These are phyloP conservation scores for Julus scandinavius DNA, from an alignment of 2,888 invertebrate species.

Conservation along the genomic window DNA sequence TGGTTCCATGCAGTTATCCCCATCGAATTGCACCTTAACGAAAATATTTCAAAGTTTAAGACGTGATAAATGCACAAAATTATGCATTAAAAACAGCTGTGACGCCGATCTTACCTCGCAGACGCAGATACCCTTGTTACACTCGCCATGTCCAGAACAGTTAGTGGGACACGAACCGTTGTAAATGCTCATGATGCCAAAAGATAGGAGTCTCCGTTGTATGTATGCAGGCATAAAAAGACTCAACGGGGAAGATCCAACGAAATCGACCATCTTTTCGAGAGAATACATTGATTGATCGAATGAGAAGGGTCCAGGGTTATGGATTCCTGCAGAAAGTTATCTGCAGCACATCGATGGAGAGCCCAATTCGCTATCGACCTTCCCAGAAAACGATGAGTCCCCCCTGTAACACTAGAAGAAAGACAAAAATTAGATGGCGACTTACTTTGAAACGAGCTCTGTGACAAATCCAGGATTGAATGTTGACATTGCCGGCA, in stretches of 20 bases:
- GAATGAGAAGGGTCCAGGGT: not conserved
- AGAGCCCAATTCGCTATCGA: not conserved
- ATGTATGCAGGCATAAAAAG: constrained; percentile 55
- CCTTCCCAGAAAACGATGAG: constrained; percentile 1
- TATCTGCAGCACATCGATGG: not conserved
- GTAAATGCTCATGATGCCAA: constrained; percentile 43
- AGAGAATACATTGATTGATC: constrained; percentile 52
- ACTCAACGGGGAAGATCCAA: constrained; percentile 53
- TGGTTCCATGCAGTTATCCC: constrained; percentile 83
- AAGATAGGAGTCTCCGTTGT: constrained; percentile 18
- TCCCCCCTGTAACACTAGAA: not conserved
- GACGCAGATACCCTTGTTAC: constrained; percentile 89
- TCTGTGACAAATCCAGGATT: not conserved
- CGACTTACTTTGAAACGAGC: not conserved
- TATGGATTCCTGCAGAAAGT: not conserved
- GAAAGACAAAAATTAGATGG: not conserved
- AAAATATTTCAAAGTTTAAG: constrained; percentile 52
- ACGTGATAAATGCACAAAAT: not conserved
- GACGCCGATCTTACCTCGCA: constrained; percentile 78
- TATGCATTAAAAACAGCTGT: constrained; percentile 44
- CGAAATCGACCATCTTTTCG: constrained; percentile 56
- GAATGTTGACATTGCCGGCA: not conserved
- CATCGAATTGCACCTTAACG: constrained; percentile 76
- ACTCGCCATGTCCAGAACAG: constrained; percentile 91
- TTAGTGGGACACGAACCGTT: constrained; percentile 73